Conservation (phyloP, 2,797 vertebrate species). For the Aldrovandia affinis region DNA sequence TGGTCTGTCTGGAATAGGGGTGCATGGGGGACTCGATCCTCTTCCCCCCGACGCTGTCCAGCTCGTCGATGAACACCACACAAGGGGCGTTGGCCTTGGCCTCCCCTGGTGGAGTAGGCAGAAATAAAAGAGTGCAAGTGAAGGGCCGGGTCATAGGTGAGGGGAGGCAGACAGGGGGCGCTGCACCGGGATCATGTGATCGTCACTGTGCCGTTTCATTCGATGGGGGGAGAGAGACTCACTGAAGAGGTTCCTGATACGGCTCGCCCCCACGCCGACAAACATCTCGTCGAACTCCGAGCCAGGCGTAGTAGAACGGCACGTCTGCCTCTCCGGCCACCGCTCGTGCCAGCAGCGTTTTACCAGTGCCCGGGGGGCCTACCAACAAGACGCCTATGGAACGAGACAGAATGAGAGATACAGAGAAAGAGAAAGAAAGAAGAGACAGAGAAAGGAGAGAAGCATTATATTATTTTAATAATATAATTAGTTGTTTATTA, state of each 20-base stretch:
- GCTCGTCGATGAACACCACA: constrained; percentile 97
- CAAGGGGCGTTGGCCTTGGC: constrained; percentile 95
- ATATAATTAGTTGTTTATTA: too few relatives aligned
- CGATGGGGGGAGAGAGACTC: constrained; percentile 63
- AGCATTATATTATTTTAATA: too few relatives aligned
- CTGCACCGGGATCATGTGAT: too few relatives aligned
- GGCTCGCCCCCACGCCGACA: constrained; percentile 97
- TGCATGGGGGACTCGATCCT: constrained; percentile 99
- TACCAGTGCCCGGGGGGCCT: constrained; percentile 95
- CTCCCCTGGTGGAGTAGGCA: constrained; percentile 87
- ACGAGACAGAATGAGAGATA: background rate
- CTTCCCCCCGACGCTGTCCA: constrained; percentile 98
- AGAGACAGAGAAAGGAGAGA: background rate
- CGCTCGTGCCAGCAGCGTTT: constrained; percentile 93
- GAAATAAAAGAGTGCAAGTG: too few relatives aligned
- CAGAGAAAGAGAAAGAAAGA: background rate
- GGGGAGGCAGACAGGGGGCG: background rate
- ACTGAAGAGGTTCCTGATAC: constrained; percentile 97
- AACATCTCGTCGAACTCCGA: constrained; percentile 99
- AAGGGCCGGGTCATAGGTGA: background rate
- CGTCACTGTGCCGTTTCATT: too few relatives aligned
- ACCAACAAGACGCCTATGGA: constrained; percentile 87
- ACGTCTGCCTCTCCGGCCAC: constrained; percentile 97
- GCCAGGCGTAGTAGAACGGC: constrained; percentile 96
- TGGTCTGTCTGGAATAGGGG: constrained; percentile 97